Percentiles rank a stretch among this genome's conserved stretches.
Conservation (phyloP, 2,113 vertebrate genomes). For the Muntiacus muntjak region DNA sequence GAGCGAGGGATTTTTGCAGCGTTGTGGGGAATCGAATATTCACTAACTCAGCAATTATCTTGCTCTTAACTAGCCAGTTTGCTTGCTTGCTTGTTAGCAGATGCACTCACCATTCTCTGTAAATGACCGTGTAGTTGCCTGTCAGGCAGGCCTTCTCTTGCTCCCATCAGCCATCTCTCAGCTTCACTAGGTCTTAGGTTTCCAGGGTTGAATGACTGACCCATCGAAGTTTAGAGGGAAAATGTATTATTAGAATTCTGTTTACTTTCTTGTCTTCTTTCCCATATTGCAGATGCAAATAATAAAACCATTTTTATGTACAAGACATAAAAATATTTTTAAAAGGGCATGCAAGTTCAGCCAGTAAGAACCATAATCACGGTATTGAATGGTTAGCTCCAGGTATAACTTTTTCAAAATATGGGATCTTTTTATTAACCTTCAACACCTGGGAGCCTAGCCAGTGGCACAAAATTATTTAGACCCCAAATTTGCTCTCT, state of each 20-base stretch:
- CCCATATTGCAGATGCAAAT: not conserved
- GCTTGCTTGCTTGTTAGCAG: not conserved
- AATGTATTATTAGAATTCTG: not conserved
- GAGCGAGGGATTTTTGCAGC: not conserved
- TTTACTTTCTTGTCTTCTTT: constrained; percentile 1
- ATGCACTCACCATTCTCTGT: not conserved
- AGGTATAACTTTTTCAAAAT: not conserved
- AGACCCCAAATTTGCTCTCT: not conserved
- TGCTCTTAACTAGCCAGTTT: not conserved
- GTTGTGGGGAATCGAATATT: not conserved
- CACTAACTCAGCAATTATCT: not conserved
- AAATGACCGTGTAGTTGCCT: too few species aligned
- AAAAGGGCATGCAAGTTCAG: not conserved
- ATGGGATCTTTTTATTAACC: not conserved
- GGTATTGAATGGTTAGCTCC: not conserved
- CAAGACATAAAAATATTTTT: constrained; percentile 37
- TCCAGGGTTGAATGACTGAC: not conserved
- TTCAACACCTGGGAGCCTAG: not conserved
- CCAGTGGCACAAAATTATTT: not conserved
- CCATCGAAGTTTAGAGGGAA: not conserved
- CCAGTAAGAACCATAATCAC: not conserved
- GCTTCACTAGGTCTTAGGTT: not conserved
- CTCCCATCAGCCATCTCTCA: not conserved
- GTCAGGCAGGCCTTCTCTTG: not conserved
- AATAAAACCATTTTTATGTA: not conserved